A percentile compares a stretch with the other conserved stretches of the same genome.
Evolutionary conservation across 2,888 invertebrate genomes (phyloP).

Genomic region (Mimumesa dahlbomi): DNA sequence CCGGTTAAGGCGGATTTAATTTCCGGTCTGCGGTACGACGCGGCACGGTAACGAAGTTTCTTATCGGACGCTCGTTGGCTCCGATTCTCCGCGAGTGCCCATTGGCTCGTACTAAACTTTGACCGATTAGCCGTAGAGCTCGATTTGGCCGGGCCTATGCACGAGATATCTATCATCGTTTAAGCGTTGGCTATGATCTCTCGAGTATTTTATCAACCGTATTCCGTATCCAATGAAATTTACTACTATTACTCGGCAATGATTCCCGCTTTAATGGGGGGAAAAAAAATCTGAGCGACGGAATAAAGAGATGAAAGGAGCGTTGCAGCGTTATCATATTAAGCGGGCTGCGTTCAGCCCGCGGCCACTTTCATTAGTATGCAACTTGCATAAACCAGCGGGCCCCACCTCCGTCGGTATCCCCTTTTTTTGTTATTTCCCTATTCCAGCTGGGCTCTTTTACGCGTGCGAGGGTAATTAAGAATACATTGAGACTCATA

Average conservation of each 20-base stretch:
- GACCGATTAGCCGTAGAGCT: constrained; percentile 2
- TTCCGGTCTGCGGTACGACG: constrained; percentile 41
- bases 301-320: background rate
- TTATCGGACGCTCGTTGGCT: constrained; percentile 36
- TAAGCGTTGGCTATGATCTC: too few species aligned
- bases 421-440: constrained; percentile 6
- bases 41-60: constrained; percentile 44
- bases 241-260: too few species aligned
- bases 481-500: constrained; percentile 32
- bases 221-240: too few species aligned
- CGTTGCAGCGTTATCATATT: constrained; percentile 12
- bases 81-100: background rate
- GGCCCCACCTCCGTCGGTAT: background rate
- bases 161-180: background rate
- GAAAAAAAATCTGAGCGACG: background rate
- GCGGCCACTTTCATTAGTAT: constrained; percentile 25
- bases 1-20: constrained; percentile 53
- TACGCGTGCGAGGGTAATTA: too few species aligned
- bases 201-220: too few species aligned
- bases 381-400: constrained; percentile 5
- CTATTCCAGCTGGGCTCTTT: too few species aligned
- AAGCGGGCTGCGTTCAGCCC: constrained; percentile 16
- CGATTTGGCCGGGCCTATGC: background rate
- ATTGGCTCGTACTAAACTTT: constrained; percentile 4
- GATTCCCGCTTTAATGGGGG: too few species aligned